Conservation (phyloP, 64 coral and sea anemone genomes). For the Acropora tenuis region DNA sequence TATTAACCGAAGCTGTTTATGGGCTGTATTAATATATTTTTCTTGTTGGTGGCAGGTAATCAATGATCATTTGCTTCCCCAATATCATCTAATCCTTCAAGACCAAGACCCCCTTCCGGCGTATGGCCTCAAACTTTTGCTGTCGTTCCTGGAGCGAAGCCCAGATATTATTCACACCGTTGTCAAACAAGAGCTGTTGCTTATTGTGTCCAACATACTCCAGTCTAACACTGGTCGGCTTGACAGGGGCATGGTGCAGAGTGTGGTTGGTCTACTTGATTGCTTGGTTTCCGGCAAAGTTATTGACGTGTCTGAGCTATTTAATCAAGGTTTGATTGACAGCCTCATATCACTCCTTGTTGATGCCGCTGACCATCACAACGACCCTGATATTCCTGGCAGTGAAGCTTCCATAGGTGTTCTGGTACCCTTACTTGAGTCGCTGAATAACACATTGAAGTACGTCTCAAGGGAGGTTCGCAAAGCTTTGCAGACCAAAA, state of each 20-base stretch:
- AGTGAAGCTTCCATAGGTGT: constrained; percentile 34
- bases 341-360: constrained; percentile 82
- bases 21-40: not conserved
- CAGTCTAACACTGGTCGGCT: constrained; percentile 66
- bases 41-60: constrained; percentile 67
- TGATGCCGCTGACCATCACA: constrained; percentile 50
- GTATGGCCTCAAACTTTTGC: constrained; percentile 87
- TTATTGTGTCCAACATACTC: constrained; percentile 72
- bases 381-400: constrained; percentile 26
- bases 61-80: constrained; percentile 74
- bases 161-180: constrained; percentile 75
- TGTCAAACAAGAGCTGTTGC: constrained; percentile 75
- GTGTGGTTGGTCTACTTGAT: constrained; percentile 79
- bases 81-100: constrained; percentile 93
- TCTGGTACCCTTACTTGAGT: constrained; percentile 84
- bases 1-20: no score
- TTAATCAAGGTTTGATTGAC: constrained; percentile 94
- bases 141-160: constrained; percentile 80
- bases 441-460: constrained; percentile 79
- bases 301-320: constrained; percentile 73
- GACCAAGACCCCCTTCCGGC: constrained; percentile 97
- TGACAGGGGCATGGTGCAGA: constrained; percentile 63
- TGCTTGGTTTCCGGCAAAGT: constrained; percentile 71
- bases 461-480: constrained; percentile 92
- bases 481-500: constrained; percentile 70